phyloP scores from a whole-genome alignment of 2,888 invertebrate species.

The Exephanes ischioxanthus region DNA sequence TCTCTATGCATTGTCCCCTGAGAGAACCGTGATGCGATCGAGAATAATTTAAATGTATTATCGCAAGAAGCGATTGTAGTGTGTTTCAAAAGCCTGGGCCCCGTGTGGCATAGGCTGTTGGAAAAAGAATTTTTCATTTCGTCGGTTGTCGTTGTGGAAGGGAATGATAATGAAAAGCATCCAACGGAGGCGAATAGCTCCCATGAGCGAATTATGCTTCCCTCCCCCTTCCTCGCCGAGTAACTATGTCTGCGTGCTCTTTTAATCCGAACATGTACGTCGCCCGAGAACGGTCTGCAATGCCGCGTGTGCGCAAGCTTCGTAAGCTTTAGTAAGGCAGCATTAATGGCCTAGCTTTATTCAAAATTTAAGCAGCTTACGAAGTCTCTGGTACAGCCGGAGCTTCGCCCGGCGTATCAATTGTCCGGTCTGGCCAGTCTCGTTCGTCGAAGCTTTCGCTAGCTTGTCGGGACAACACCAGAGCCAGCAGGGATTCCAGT shows the following conservation, averaged over 20 bases:
- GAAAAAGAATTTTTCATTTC: constrained; percentile 35
- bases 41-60: constrained; percentile 26
- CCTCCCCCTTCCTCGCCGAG: constrained; percentile 39
- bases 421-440: constrained; percentile 60
- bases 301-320: constrained; percentile 66
- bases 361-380: constrained; percentile 76
- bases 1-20: neutral
- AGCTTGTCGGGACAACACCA: constrained; percentile 47
- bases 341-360: constrained; percentile 75
- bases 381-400: constrained; percentile 66
- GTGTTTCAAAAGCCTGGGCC: neutral
- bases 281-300: constrained; percentile 27
- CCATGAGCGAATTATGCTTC: constrained; percentile 62
- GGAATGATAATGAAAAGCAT: constrained; percentile 26
- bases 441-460: constrained; percentile 20
- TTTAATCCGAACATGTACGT: constrained; percentile 68
- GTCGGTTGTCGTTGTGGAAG: neutral
- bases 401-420: constrained; percentile 67
- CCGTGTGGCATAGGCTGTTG: neutral
- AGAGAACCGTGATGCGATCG: neutral
- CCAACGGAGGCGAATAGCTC: constrained; percentile 33
- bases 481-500: constrained; percentile 36
- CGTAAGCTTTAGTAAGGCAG: constrained; percentile 72
- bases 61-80: neutral
- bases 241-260: constrained; percentile 57